Conservation (phyloP, 2,797 vertebrate genomes). For the Lindbergichthys nudifrons region DNA sequence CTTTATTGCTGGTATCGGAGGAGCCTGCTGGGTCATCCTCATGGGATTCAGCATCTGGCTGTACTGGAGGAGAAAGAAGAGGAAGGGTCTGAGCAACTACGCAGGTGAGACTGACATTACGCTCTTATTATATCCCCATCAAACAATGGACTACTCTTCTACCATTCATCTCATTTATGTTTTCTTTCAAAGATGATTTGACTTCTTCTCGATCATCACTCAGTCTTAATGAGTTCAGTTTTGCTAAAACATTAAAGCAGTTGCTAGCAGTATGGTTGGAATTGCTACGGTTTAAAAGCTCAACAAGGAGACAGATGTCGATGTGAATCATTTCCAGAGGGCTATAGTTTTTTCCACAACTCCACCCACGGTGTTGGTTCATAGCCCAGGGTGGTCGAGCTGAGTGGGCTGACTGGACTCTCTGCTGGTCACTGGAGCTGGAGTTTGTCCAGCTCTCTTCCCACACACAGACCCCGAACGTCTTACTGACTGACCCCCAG, state of each 20-base stretch:
- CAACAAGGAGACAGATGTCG: constrained; percentile 62
- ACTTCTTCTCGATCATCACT: background rate
- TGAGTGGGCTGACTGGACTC: constrained; percentile 71
- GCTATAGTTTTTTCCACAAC: constrained; percentile 60
- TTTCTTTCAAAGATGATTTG: constrained; percentile 20
- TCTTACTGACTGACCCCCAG: constrained; percentile 54
- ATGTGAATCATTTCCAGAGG: constrained; percentile 52
- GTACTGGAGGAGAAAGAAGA: constrained; percentile 99
- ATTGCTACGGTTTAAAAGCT: constrained; percentile 46
- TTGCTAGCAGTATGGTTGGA: constrained; percentile 18
- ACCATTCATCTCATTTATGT: background rate
- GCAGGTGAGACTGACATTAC: constrained; percentile 88
- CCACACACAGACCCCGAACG: constrained; percentile 73
- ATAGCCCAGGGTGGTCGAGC: constrained; percentile 57
- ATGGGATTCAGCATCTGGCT: constrained; percentile 99
- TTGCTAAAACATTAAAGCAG: constrained; percentile 30
- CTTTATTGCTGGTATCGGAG: constrained; percentile 98
- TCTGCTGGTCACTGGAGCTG: constrained; percentile 67
- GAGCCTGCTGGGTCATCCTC: constrained; percentile 99
- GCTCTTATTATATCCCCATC: constrained; percentile 1
- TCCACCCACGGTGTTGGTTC: constrained; percentile 71
- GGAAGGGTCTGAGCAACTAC: constrained; percentile 99
- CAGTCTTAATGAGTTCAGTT: constrained; percentile 12
- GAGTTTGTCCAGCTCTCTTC: constrained; percentile 66
- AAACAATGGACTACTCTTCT: constrained; percentile 9